A percentile compares a stretch with the other conserved stretches of the same genome.
Conservation (phyloP, 2,113 vertebrate genomes). For the Poeciliopsis turrubarensis region DNA sequence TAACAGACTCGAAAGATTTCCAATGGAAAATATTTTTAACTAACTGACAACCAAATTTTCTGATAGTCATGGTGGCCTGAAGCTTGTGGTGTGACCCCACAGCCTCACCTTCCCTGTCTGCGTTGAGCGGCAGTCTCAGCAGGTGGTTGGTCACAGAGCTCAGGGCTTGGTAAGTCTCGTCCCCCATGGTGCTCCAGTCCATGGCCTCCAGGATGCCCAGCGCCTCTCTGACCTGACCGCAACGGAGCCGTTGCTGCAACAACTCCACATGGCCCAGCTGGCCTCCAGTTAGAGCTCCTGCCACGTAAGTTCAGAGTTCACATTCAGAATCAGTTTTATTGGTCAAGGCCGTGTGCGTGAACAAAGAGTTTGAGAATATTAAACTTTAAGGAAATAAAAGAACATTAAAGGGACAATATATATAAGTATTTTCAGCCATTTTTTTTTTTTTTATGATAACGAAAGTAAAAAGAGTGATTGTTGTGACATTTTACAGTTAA, state of each 20-base stretch:
- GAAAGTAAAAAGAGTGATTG: too few relatives aligned
- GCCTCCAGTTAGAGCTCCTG: conserved; percentile 86
- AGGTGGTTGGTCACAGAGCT: conserved; percentile 89
- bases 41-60: background rate
- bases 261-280: conserved; percentile 85
- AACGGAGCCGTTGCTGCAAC: conserved; percentile 86
- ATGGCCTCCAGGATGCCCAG: conserved; percentile 88
- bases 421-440: too few relatives aligned
- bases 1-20: background rate
- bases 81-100: background rate
- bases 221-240: conserved; percentile 84
- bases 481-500: too few relatives aligned
- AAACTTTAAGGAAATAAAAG: too few relatives aligned
- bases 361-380: too few relatives aligned
- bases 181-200: conserved; percentile 90
- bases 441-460: too few relatives aligned
- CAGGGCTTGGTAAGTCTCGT: conserved; percentile 84
- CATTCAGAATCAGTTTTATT: too few relatives aligned
- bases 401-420: too few relatives aligned
- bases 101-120: conserved; percentile 80
- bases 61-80: background rate
- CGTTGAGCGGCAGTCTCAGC: conserved; percentile 87
- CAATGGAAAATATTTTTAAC: background rate
- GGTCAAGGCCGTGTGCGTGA: too few relatives aligned
- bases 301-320: background rate